Evolutionary conservation across 2,888 invertebrate genomes (phyloP).

Genomic region (Dynastes tityus): DNA sequence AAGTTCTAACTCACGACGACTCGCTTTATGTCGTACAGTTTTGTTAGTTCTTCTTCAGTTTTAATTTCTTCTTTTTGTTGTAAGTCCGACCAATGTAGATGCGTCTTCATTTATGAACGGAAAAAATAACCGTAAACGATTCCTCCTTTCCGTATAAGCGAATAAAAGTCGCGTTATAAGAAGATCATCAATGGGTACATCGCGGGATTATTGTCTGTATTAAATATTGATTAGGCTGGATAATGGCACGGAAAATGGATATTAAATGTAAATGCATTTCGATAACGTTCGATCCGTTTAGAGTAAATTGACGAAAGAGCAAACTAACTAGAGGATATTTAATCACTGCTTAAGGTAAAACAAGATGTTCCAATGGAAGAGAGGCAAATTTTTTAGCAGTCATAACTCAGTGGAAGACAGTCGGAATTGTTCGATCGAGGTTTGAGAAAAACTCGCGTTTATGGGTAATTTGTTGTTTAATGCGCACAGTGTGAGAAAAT

Average conservation of each 20-base stretch:
- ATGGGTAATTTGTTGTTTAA: constrained; percentile 40
- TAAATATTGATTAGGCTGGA: constrained; percentile 44
- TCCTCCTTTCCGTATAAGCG: constrained; percentile 38
- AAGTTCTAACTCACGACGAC: constrained; percentile 45
- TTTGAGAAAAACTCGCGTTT: constrained; percentile 33
- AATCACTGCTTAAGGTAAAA: constrained; percentile 43
- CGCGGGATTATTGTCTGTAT: constrained; percentile 42
- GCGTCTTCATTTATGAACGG: constrained; percentile 43
- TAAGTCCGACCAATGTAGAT: constrained; percentile 28
- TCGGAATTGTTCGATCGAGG: constrained; percentile 18
- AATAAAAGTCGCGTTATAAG: constrained; percentile 43
- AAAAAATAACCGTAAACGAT: constrained; percentile 47
- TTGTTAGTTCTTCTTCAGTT: constrained; percentile 36
- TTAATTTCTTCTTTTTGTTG: constrained; percentile 42
- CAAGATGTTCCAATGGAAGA: constrained; percentile 28
- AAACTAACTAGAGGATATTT: constrained; percentile 36
- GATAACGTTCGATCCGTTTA: constrained; percentile 41
- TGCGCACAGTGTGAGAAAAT: constrained; percentile 28
- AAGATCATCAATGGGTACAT: constrained; percentile 44
- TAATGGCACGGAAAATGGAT: constrained; percentile 46
- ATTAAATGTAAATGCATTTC: constrained; percentile 47
- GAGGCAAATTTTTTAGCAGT: constrained; percentile 32
- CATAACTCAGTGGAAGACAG: constrained; percentile 33
- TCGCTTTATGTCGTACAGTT: constrained; percentile 39
- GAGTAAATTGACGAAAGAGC: constrained; percentile 45